Evolutionary conservation across 2,888 invertebrate genomes (phyloP), one percentile per base, ranked within the genome.

Genomic region (Stratiomys singularior): DNA sequence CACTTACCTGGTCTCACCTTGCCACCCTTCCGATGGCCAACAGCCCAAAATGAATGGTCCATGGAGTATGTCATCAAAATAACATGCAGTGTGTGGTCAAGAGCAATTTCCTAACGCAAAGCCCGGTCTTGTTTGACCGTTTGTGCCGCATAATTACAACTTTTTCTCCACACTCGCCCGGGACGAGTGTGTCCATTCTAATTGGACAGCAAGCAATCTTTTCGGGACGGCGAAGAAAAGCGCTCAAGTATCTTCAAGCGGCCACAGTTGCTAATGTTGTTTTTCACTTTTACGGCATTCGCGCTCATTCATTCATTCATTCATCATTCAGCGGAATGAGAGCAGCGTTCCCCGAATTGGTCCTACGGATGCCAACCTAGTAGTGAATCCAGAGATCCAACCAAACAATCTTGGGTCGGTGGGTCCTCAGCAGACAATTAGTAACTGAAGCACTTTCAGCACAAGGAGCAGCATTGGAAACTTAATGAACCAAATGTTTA

Each of bases 401-500:
- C 64, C 30, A 25, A 30, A 64, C 64, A 30, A 27, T 64, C 52
- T 52, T 52, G 15, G 28, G 37, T 9, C 37, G 37, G 37, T 37
- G 37, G 37, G 64, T 28, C 56, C 72, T 72, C 30, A 30, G 23
- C 58, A 18, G 72, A 72, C 72, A 72, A 72, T 72, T 72, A 72
- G 60, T 74, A 74, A 74, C 58, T 58, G 37, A 74, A 74, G 74
- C 74, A 74, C 74, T 74, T 60, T 28, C 60, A 56, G 15, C 37
- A 37, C 5, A 37, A 37, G 37, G 52, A 52, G 37, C 28, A 56
- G 56, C 37, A 56, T 72, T 74, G 74, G 69, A 69, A 69, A 60
- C 74, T 74, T 74, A 74, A 74, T 58, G 58, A 74, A 74, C 37
- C 74, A 44, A 74, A 74, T 74, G 60, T 74, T 74, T 74, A 74